phyloP scores from a whole-genome alignment of 2,797 vertebrate species.

The Kryptolebias ocellatus region DNA sequence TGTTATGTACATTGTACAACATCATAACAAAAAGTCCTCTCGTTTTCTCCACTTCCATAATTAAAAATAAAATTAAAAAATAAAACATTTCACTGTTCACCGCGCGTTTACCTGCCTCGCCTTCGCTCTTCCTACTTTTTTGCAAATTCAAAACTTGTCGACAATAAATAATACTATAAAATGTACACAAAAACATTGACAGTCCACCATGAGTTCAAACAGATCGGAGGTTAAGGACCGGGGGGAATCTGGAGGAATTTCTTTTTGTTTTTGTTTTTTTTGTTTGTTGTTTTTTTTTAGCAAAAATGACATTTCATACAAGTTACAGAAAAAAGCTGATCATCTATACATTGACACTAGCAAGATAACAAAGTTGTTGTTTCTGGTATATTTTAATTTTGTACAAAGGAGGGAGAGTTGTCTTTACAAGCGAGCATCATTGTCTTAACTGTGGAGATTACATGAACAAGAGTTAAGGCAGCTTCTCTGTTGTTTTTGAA shows the following conservation, averaged over 20 bases:
- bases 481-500: constrained; percentile 81
- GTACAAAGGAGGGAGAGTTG: constrained; percentile 79
- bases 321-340: constrained; percentile 83
- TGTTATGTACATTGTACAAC: constrained; percentile 84
- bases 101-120: constrained; percentile 74
- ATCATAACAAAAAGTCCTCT: constrained; percentile 82
- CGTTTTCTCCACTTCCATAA: constrained; percentile 74
- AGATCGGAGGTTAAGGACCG: constrained; percentile 63
- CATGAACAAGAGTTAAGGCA: constrained; percentile 88
- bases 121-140: constrained; percentile 69
- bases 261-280: constrained; percentile 25
- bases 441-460: constrained; percentile 81
- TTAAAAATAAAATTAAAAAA: constrained; percentile 76
- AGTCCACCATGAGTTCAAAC: constrained; percentile 84
- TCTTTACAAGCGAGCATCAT: constrained; percentile 76
- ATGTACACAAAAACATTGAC: constrained; percentile 85
- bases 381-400: constrained; percentile 77
- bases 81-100: constrained; percentile 75
- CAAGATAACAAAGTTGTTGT: constrained; percentile 83
- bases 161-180: constrained; percentile 91
- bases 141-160: constrained; percentile 85
- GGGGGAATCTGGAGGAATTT: constrained; percentile 28
- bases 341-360: constrained; percentile 86
- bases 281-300: constrained; percentile 60
- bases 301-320: constrained; percentile 83